Evolutionary conservation across 2,113 vertebrate species (phyloP), one percentile per base, ranked within the genome.

Genomic region (Gadus macrocephalus): DNA sequence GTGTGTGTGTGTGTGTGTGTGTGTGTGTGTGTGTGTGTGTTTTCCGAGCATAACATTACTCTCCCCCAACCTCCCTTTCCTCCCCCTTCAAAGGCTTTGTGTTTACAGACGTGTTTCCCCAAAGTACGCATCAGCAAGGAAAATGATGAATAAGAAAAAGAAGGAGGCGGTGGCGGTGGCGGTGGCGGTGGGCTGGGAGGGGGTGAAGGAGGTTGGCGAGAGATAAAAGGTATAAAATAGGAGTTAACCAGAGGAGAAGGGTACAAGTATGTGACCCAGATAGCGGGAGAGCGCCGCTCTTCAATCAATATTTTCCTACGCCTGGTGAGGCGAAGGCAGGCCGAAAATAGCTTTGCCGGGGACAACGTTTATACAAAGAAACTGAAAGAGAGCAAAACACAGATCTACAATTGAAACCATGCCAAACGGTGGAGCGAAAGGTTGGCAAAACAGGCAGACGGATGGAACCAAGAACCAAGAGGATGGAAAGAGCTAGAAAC

Each of bases 281-380:
- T 22, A 78, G 65, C 64, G 35, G 70, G 19, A 78, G n/a, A 78
- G 65, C 64, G 35, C 64, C 49, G n/a, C 55, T 65, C 22, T 62
- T 20, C 62, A 65, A 80, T 77, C 78, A 77, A 63, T 77, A 68
- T 27, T 62, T 53, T 15, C 42, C 68, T 8, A 8, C 62, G 38
- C 55, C 8, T 64, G 61, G 35, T 17, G 38, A 27, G 66, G 35
- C 56, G 20, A 42, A 56, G 28, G 60, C 61, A 65, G 31, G 22
- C 49, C 59, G 55, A 62, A 68, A 70, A 55, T 64, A 68, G 63
- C 65, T 55, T 69, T 69, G 19, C 65, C 65, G 20, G 16, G 35
- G 59, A 67, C n/a, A 67, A 76, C 19, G 55, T 17, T 17, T 70
- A 68, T n/a, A 19, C 22, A 68, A 60, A 72, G 15, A 17, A 58